phyloP scores from a whole-genome alignment of 2,113 vertebrate species.

The Genyomyrus donnyi region DNA sequence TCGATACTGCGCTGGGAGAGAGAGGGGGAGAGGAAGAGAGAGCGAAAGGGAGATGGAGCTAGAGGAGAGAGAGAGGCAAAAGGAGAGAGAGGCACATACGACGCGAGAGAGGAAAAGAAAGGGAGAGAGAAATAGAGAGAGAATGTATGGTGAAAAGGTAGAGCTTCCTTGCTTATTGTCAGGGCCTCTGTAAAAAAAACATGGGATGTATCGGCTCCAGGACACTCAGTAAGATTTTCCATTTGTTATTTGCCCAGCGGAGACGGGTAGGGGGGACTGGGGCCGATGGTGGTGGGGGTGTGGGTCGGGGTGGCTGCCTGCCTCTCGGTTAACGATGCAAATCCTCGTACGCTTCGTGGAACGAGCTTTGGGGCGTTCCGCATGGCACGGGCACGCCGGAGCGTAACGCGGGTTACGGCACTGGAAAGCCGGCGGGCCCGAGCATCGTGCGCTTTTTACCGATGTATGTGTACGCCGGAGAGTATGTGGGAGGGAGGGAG shows the following conservation, averaged over 20 bases:
- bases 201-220: slow-evolving; percentile 75
- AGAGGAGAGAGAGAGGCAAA: slow-evolving; percentile 35
- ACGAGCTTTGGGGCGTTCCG: neutral
- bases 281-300: slow-evolving; percentile 26
- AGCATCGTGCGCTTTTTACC: slow-evolving; percentile 46
- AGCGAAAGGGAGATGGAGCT: slow-evolving; percentile 25
- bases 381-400: neutral
- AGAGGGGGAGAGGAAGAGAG: slow-evolving; percentile 28
- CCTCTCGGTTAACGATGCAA: slow-evolving; percentile 18
- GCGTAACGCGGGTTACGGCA: slow-evolving; percentile 32
- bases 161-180: slow-evolving; percentile 66
- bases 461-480: slow-evolving; percentile 65
- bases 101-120: slow-evolving; percentile 33
- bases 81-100: slow-evolving; percentile 46
- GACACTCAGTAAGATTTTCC: slow-evolving; percentile 64
- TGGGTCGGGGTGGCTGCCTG: slow-evolving; percentile 24
- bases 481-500: slow-evolving; percentile 50
- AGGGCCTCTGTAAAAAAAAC: slow-evolving; percentile 69
- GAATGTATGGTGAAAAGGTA: slow-evolving; percentile 64
- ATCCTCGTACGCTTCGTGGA: slow-evolving; percentile 11
- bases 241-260: slow-evolving; percentile 37
- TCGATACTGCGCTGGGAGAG: slow-evolving; percentile 44
- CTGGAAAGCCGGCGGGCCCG: slow-evolving; percentile 45
- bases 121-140: slow-evolving; percentile 45
- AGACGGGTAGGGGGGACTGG: slow-evolving; percentile 22